Conservation (phyloP, 2,888 invertebrate species). For the Azorinus chamasolen region DNA sequence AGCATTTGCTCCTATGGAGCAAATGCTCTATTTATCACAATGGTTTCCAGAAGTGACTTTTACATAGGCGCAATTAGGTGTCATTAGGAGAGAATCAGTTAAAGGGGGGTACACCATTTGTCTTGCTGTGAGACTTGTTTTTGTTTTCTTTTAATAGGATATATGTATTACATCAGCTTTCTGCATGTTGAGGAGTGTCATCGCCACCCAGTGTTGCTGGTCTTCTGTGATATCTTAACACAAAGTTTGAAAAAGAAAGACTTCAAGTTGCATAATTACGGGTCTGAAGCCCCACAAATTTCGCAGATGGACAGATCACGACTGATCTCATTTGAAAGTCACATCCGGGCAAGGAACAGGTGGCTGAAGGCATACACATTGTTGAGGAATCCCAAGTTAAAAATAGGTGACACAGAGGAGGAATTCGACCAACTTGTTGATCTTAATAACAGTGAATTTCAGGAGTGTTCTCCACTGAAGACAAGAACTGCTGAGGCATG, state of each 20-base stretch:
- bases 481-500: too few species aligned
- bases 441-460: too few species aligned
- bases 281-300: background rate
- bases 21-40: too few species aligned
- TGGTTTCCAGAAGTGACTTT: too few species aligned
- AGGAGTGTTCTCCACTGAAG: too few species aligned
- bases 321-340: background rate
- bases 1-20: too few species aligned
- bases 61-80: too few species aligned
- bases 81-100: too few species aligned
- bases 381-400: constrained; percentile 33
- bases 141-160: constrained; percentile 58
- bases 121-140: too few species aligned
- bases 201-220: constrained; percentile 66
- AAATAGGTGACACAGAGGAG: constrained; percentile 4
- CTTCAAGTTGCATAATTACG: background rate
- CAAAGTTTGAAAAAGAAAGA: constrained; percentile 18
- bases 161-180: constrained; percentile 63
- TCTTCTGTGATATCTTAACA: constrained; percentile 63
- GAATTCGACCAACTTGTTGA: background rate
- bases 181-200: constrained; percentile 65
- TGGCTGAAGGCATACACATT: constrained; percentile 60
- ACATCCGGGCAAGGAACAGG: constrained; percentile 20
- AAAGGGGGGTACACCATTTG: too few species aligned
- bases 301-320: background rate